Evolutionary conservation across 2,888 invertebrate genomes (phyloP), one percentile per base, ranked within the genome.

Genomic region (Sphecodes monilicornis): DNA sequence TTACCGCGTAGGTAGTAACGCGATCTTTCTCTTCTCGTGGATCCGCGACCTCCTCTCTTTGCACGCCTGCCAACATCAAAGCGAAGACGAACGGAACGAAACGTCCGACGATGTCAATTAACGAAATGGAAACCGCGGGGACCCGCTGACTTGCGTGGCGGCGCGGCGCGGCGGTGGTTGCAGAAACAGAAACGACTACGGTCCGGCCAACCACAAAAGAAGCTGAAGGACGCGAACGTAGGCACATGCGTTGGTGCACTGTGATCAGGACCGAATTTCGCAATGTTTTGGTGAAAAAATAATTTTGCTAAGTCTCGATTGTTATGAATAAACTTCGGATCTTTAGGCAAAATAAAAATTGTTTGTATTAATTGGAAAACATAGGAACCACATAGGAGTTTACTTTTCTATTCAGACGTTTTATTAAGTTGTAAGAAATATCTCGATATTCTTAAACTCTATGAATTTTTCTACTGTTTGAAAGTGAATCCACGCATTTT

Each of bases 101-200:
- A 80, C 54, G 75, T 71, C 75, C 43, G 81, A 60, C 81, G 76
- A 76, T 83, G 76, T 77, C 81, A 83, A 81, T 83, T 84, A 82
- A 82, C 76, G 82, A 77, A 82, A 84, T 84, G 81, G 73, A 82
- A 77, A 84, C 73, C 83, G 69, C 77, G 75, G 36, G 72, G 57
- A 22, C 64, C n/a, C 60, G 5, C 60, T 22, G 79, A 22, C 75
- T 29, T 29, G 60, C 60, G 60, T 60, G 60, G 75, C 22, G 66
- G 39, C 78, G 71, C 46, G 46, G 13, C 16, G 71, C 22, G 64
- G 39, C 70, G 13, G 64, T 54, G 54, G 54, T n/a, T n/a, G n/a
- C 54, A n/a, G 54, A 54, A 54, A 54, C 54, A n/a, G 39, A 39
- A 68, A 68, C 39, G 5, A 13, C 39, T 39, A 36, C 68, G 68